These are phyloP conservation scores for Drosophila carrolli DNA, from an alignment of 1,140 invertebrate genomes.

Conservation along the genomic window DNA sequence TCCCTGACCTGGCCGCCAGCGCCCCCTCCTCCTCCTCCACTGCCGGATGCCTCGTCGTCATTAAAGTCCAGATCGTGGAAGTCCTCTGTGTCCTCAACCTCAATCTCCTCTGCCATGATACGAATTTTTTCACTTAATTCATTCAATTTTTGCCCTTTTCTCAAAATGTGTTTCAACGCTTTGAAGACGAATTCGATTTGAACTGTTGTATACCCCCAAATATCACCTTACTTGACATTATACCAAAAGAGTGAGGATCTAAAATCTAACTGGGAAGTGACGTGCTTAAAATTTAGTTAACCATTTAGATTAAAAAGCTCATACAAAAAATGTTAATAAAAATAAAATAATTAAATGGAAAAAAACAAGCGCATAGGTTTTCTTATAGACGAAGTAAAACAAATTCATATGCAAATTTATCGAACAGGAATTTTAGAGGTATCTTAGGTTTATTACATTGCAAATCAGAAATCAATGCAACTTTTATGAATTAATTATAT, in stretches of 20 bases:
- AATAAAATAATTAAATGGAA: neutral
- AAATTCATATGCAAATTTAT: no score
- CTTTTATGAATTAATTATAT: no score
- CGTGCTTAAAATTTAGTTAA: neutral
- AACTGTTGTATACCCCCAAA: neutral
- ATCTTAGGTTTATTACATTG: no score
- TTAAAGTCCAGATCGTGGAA: slow-evolving; percentile 66
- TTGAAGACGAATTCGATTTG: neutral
- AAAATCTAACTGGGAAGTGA: neutral
- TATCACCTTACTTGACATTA: neutral
- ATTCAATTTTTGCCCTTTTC: neutral
- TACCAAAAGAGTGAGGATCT: neutral
- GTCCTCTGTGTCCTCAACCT: slow-evolving; percentile 84
- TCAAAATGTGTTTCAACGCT: neutral
- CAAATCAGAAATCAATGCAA: no score
- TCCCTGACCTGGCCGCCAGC: slow-evolving; percentile 86
- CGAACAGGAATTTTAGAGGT: no score
- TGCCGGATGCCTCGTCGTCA: slow-evolving; percentile 88
- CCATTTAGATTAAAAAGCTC: neutral
- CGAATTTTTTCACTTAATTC: slow-evolving; percentile 22
- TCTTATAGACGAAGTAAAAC: no score
- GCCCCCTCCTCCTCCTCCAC: slow-evolving; percentile 27
- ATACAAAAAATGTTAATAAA: slow-evolving; percentile 1
- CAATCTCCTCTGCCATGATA: slow-evolving; percentile 87
- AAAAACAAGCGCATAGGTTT: no score